Evolutionary conservation across 2,113 vertebrate genomes (phyloP).

Genomic region (Pipra filicauda): DNA sequence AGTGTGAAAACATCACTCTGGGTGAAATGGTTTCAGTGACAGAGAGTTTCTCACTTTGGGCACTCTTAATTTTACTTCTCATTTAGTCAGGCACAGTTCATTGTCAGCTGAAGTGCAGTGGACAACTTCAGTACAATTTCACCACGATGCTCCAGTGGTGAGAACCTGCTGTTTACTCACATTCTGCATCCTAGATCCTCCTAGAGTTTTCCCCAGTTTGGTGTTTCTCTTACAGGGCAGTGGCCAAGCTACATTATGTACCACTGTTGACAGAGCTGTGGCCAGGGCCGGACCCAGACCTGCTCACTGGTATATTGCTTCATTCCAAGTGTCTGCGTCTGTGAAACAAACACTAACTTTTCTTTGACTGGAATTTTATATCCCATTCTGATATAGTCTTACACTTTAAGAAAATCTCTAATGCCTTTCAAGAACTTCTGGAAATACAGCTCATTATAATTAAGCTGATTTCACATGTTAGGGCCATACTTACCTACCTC

Average conservation of each 20-base stretch:
- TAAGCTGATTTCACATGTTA: not conserved
- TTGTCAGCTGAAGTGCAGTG: not conserved
- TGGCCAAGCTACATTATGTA: not conserved
- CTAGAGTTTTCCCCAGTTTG: not conserved
- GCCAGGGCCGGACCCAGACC: not conserved
- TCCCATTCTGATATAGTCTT: accelerated
- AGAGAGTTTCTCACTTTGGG: not conserved
- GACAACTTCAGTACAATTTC: accelerated
- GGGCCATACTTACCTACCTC: not conserved
- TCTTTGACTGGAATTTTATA: not conserved
- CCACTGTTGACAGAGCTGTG: accelerated
- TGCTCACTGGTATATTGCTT: accelerated
- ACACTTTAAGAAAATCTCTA: not conserved
- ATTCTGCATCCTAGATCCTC: accelerated
- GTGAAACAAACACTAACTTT: not conserved
- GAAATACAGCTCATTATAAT: not conserved
- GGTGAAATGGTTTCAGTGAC: not conserved
- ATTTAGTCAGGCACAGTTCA: not conserved
- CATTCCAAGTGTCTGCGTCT: not conserved
- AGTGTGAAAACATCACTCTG: not conserved
- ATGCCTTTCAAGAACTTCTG: not conserved
- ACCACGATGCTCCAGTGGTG: accelerated
- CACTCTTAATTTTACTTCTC: not conserved
- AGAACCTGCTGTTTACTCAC: not conserved
- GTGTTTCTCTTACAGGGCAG: not conserved